Evolutionary conservation across 2,797 vertebrate species (phyloP).

Genomic region (Pseudopleuronectes americanus): DNA sequence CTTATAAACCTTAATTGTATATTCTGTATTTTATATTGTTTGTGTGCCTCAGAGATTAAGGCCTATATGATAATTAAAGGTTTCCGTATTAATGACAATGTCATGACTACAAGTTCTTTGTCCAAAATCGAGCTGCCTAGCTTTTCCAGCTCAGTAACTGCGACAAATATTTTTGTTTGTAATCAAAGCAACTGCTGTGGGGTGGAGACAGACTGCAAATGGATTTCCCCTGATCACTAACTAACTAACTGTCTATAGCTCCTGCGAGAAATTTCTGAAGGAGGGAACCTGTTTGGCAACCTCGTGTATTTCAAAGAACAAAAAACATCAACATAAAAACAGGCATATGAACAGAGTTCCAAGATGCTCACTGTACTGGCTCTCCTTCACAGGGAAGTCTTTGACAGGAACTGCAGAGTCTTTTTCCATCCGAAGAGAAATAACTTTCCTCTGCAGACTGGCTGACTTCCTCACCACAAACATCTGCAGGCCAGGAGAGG

Average conservation of each 20-base stretch:
- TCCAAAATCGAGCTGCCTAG: not conserved
- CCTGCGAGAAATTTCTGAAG: not conserved
- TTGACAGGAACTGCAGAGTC: constrained; percentile 80
- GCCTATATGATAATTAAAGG: not conserved
- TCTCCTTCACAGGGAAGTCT: constrained; percentile 92
- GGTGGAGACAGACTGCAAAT: not conserved
- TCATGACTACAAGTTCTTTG: too few relatives aligned
- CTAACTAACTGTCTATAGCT: not conserved
- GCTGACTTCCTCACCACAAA: constrained; percentile 91
- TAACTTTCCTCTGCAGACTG: constrained; percentile 91
- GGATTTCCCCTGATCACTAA: not conserved
- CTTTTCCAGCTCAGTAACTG: not conserved
- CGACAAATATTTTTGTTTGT: not conserved
- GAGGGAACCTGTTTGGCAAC: not conserved
- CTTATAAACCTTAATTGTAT: too few relatives aligned
- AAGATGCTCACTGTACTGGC: constrained; percentile 89
- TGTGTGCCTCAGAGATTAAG: too few relatives aligned
- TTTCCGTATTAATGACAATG: not conserved
- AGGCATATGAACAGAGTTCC: not conserved
- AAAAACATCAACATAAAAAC: not conserved
- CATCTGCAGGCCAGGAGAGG: constrained; percentile 72
- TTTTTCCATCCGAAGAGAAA: constrained; percentile 88
- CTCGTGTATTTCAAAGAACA: not conserved
- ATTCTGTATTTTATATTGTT: too few relatives aligned
- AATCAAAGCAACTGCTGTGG: not conserved